Evolutionary conservation across 2,797 vertebrate genomes (phyloP).

Genomic region (Aldrovandia affinis): DNA sequence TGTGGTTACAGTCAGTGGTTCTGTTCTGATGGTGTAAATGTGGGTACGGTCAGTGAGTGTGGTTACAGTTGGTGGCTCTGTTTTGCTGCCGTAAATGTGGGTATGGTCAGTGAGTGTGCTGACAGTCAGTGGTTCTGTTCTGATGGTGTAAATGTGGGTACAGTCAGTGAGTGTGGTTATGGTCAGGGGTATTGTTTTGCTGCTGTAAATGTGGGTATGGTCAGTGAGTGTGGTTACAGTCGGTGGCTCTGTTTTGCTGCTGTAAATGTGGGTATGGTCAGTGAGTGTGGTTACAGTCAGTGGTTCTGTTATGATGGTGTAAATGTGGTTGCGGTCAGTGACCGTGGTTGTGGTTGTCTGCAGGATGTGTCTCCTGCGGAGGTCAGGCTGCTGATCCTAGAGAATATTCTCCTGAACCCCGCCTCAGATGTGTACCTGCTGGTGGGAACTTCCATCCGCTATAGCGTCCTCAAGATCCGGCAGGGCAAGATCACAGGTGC

Average conservation of each 20-base stretch:
- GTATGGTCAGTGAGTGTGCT: not conserved
- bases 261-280: not conserved
- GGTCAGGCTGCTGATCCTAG: conserved; percentile 90
- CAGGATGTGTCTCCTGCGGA: conserved; percentile 91
- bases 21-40: not conserved
- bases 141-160: not conserved
- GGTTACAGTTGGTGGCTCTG: not conserved
- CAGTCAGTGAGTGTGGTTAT: not conserved
- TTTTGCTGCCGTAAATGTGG: not conserved
- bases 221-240: too few relatives aligned
- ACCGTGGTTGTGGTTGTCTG: conserved; percentile 22
- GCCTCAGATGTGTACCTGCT: conserved; percentile 87
- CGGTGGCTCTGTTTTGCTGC: too few relatives aligned
- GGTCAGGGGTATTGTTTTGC: not conserved
- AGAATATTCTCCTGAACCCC: conserved; percentile 94
- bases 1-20: not conserved
- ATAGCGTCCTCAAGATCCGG: conserved; percentile 92
- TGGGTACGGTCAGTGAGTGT: not conserved
- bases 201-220: not conserved
- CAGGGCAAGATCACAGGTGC: conserved; percentile 92
- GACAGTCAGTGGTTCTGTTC: not conserved
- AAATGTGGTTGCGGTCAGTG: not conserved
- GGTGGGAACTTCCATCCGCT: conserved; percentile 85
- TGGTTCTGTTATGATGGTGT: conserved; percentile 3
- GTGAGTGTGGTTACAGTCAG: conserved; percentile 39